phyloP scores from a whole-genome alignment of 1,140 invertebrate species.

The Drosophila dunni region DNA sequence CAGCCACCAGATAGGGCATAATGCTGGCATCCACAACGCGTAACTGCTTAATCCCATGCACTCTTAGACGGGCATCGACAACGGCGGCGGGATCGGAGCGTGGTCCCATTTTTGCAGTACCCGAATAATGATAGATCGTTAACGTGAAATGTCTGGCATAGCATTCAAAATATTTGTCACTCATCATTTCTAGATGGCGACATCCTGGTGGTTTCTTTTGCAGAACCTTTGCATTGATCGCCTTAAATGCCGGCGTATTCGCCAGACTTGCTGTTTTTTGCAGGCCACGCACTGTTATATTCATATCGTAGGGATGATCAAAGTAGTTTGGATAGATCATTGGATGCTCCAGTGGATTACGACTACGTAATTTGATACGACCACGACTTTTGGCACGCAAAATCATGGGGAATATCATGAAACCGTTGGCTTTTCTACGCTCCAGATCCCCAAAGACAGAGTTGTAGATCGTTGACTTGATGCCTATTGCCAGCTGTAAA shows the following conservation, averaged over 20 bases:
- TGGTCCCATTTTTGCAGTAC: conserved; percentile 95
- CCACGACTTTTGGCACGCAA: conserved; percentile 91
- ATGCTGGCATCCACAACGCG: conserved; percentile 91
- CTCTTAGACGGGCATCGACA: conserved; percentile 89
- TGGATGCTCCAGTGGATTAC: conserved; percentile 90
- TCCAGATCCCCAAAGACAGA: conserved; percentile 85
- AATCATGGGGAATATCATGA: conserved; percentile 89
- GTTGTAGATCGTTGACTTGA: conserved; percentile 85
- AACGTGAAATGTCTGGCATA: conserved; percentile 88
- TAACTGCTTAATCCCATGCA: conserved; percentile 88
- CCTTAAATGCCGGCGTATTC: conserved; percentile 86
- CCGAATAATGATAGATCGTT: conserved; percentile 92
- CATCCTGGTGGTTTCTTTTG: conserved; percentile 88
- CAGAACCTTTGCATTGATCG: conserved; percentile 87
- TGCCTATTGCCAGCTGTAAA: conserved; percentile 85
- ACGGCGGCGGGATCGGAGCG: conserved; percentile 88
- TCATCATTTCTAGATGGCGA: conserved; percentile 86
- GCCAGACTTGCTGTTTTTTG: conserved; percentile 86
- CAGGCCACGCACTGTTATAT: conserved; percentile 88
- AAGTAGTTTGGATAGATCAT: conserved; percentile 93
- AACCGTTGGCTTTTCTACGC: conserved; percentile 87
- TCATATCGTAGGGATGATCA: conserved; percentile 86
- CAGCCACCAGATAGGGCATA: conserved; percentile 86
- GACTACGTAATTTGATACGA: conserved; percentile 87
- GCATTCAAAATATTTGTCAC: conserved; percentile 91